Percentiles rank a stretch among this genome's conserved stretches.
These are phyloP conservation scores for Chlorocebus sabaeus DNA, from an alignment of 2,113 vertebrate genomes.

Conservation along the genomic window DNA sequence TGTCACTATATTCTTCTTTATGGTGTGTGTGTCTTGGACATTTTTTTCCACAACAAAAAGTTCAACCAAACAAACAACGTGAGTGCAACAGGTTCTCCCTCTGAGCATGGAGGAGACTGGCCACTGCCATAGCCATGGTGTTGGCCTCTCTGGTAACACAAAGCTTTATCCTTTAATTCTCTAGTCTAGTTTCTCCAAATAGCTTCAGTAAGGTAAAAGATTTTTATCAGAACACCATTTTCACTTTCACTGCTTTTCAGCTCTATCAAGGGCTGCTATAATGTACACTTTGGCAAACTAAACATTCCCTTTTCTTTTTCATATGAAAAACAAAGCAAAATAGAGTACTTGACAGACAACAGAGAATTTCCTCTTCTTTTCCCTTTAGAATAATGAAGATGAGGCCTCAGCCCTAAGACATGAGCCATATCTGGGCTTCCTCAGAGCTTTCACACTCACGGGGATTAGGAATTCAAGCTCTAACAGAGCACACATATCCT, in stretches of 20 bases:
- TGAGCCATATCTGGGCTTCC: not conserved
- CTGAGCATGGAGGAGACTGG: not conserved
- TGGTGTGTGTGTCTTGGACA: not conserved
- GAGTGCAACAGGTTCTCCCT: not conserved
- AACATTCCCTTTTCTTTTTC: not conserved
- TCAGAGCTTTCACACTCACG: not conserved
- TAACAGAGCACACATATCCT: not conserved
- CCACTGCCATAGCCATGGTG: not conserved
- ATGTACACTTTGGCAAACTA: not conserved
- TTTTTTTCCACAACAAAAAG: not conserved
- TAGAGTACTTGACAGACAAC: not conserved
- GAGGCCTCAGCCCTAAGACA: not conserved
- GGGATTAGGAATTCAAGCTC: conserved; percentile 49
- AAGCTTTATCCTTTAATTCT: not conserved
- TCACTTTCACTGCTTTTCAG: not conserved
- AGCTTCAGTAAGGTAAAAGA: not conserved
- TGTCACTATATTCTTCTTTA: not conserved
- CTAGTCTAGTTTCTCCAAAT: not conserved
- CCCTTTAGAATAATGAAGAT: not conserved
- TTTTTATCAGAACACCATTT: not conserved
- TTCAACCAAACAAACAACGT: not conserved
- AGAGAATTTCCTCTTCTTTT: not conserved
- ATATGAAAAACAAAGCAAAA: conserved; percentile 38
- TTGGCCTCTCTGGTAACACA: not conserved
- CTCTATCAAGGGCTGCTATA: not conserved